Percentiles rank a stretch among this genome's conserved stretches.
Evolutionary conservation across 2,797 vertebrate genomes (phyloP).

Genomic region (Arctocebus calabarensis): DNA sequence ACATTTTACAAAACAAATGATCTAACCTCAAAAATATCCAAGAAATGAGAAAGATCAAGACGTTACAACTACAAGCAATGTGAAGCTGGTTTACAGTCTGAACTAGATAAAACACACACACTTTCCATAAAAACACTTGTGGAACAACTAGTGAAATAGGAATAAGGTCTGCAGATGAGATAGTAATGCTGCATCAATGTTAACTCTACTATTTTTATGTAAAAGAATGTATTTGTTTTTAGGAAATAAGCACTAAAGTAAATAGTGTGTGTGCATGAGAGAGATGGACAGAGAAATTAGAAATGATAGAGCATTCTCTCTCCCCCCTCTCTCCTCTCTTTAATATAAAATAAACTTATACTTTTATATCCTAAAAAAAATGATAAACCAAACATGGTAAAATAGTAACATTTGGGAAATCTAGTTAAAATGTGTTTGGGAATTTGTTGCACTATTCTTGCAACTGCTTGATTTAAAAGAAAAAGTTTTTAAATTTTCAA

Average conservation of each 20-base stretch:
- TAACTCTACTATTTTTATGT: neutral
- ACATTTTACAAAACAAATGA: slow-evolving; percentile 23
- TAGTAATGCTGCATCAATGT: neutral
- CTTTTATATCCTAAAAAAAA: too few relatives aligned
- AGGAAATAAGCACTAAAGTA: slow-evolving; percentile 43
- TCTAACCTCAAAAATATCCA: neutral
- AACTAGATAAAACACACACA: neutral
- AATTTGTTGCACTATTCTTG: neutral
- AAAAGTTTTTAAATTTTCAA: neutral
- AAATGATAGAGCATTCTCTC: neutral
- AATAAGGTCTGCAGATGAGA: neutral
- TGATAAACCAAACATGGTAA: neutral
- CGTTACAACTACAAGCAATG: neutral
- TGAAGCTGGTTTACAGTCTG: neutral
- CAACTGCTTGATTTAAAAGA: slow-evolving; percentile 24
- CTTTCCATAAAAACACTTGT: slow-evolving; percentile 17
- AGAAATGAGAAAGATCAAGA: slow-evolving; percentile 21
- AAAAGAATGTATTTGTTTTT: neutral
- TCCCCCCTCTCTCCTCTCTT: too few relatives aligned
- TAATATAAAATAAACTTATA: too few relatives aligned
- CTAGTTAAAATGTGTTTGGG: neutral
- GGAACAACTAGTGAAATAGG: slow-evolving; percentile 1
- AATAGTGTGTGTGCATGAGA: neutral
- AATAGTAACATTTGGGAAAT: neutral
- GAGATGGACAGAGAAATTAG: neutral